These are phyloP conservation scores for Pterobdella sp. DNA, from an alignment of 2,888 invertebrate genomes.

Conservation along the genomic window DNA sequence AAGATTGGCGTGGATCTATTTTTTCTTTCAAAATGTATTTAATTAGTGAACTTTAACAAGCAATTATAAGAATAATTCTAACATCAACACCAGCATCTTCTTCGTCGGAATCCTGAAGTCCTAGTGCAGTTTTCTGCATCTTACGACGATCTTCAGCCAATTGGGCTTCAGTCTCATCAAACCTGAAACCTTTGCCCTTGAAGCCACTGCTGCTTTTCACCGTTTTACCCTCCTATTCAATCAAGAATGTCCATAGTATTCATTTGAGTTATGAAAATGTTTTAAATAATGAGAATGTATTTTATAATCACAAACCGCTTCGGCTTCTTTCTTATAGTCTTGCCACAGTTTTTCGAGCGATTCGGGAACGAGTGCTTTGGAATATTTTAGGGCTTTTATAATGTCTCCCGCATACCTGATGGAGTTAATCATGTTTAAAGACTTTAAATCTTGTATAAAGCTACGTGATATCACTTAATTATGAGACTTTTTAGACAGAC, in stretches of 20 bases:
- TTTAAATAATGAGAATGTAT: background rate
- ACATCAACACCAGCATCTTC: slow-evolving; percentile 89
- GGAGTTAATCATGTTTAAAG: too few species aligned
- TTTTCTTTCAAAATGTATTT: too few species aligned
- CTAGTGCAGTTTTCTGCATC: slow-evolving; percentile 89
- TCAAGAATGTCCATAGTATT: background rate
- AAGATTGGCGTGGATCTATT: background rate
- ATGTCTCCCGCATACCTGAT: slow-evolving; percentile 80
- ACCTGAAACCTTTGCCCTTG: slow-evolving; percentile 78
- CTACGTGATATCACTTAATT: too few species aligned
- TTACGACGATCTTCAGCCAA: slow-evolving; percentile 90
- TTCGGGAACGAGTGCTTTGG: slow-evolving; percentile 67
- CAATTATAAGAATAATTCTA: slow-evolving; percentile 35
- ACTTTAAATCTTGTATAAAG: too few species aligned
- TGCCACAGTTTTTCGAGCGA: slow-evolving; percentile 63
- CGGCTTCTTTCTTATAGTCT: slow-evolving; percentile 76
- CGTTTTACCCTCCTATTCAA: slow-evolving; percentile 42
- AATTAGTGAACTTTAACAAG: too few species aligned
- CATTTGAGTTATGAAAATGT: background rate
- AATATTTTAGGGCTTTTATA: slow-evolving; percentile 79
- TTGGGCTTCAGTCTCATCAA: slow-evolving; percentile 94
- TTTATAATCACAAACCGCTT: slow-evolving; percentile 63
- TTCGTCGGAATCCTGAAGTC: slow-evolving; percentile 82
- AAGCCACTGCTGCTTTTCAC: slow-evolving; percentile 59
- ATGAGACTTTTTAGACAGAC: too few species aligned